Evolutionary conservation across 2,113 vertebrate genomes (phyloP), one percentile per base, ranked within the genome.

Genomic region (Eleginops maclovinus): DNA sequence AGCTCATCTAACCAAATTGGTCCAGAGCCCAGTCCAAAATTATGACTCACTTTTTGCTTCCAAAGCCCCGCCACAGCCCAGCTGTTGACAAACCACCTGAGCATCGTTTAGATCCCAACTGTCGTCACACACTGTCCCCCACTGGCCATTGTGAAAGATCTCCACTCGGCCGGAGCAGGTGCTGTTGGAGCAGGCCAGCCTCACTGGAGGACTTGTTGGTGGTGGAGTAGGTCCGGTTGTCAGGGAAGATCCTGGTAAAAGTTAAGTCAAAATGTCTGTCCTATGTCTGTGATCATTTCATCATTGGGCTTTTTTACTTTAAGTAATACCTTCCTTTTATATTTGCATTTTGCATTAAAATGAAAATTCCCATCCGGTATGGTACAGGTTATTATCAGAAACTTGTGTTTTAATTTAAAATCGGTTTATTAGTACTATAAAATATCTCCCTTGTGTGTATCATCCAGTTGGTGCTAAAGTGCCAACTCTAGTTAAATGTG

Each of bases 121-220:
- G 28, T 28, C 28, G 28, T 28, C 28, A 28, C 28, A 28, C 28
- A 75, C 51, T 0, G 72, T 75, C 19, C 41, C 61, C 72, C 72
- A 65, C 2, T 19, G 17, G 28, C 40, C 14, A 0, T 47, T 36
- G 0, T 36, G 3, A 24, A 64, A 56, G 41, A 75, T 4, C 50
- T 75, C 71, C 21, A 74, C 49, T 54, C 59, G 63, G 49, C 60
- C 72, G 21, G 40, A 74, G 49, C 72, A 75, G 31, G 1, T 1
- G 17, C 22, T 67, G 9, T 10, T 13, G 2, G 72, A 46, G 62
- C 50, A n/a, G 44, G 50, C 51, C 8, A 75, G 44, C 9, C 72
- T 65, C 17, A 75, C 51, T 12, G 22, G 5, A 16, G 12, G 10
- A n/a, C 12, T 44, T 28, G 26, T 4, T 3, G 26, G 9, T 2